Conservation (phyloP, 2,113 vertebrate genomes). For the Plotosus lineatus region DNA sequence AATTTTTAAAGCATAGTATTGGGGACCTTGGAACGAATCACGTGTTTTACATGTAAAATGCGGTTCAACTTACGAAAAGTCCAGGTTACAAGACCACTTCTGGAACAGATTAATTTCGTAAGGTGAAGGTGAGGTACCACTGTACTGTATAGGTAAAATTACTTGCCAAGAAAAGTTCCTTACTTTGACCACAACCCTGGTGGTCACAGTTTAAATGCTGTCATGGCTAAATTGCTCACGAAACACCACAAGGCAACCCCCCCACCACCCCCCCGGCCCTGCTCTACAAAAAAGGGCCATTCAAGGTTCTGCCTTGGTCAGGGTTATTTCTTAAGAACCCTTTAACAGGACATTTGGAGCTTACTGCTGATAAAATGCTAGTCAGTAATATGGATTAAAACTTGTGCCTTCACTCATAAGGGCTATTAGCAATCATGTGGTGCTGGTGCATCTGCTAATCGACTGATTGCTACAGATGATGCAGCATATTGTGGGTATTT, state of each 20-base stretch:
- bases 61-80: too few species aligned
- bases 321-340: background rate
- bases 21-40: too few species aligned
- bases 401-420: background rate
- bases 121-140: too few species aligned
- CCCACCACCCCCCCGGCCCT: background rate
- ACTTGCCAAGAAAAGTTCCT: background rate
- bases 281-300: too few species aligned
- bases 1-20: too few species aligned
- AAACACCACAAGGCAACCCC: background rate
- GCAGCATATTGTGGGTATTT: background rate
- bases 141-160: too few species aligned
- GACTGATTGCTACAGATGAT: background rate
- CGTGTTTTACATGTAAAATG: too few species aligned
- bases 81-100: too few species aligned
- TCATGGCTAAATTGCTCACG: background rate
- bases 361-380: background rate
- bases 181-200: background rate
- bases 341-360: background rate
- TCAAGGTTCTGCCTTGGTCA: background rate
- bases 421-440: background rate
- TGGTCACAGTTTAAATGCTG: background rate
- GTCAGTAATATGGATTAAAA: background rate
- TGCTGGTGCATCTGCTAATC: background rate
- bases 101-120: too few species aligned